Base-by-base conservation (phyloP, 2,113 vertebrate genomes). In the Peromyscus californicus region DNA sequence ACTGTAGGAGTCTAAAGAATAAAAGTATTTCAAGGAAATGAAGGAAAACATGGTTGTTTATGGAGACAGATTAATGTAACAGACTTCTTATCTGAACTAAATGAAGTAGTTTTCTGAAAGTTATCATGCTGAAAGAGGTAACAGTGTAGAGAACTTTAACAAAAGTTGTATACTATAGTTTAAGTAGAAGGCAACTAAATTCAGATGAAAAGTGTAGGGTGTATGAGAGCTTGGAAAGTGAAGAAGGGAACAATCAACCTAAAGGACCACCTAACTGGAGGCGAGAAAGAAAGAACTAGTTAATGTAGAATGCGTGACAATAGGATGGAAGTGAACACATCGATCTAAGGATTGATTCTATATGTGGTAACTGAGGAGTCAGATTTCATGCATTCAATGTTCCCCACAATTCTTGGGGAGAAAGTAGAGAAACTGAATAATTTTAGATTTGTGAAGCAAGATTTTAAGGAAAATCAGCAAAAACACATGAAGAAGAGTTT, bases 1-100 rank as follows among this genome's bases (percentile, higher is more conserved):
- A 89, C 76, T 63, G 11, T 26, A 75, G 39, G n/a, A 36, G 63
- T 24, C 39, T 83, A 70, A 93, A 61, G 75, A 78, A 91, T 51
- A 61, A 90, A 94, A 45, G 17, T 39, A 76, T 82, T 83, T 86
- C 39, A 86, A 86, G n/a, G 19, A 39, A 54, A n/a, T 19, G 8
- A 93, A 94, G 48, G n/a, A 93, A 72, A 91, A 57, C 13, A 88
- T n/a, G 13, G 74, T 21, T 86, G 17, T n/a, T 39, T 92, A 33
- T 19, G 72, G 75, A 59, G 51, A 63, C 63, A 90, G 36, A 59
- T 80, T 57, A 84, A 48, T 9, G 24, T 61, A 39, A 39, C 80
- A 69, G 16, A n/a, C 24, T 84, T 59, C 22, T 83, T 67, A 67
- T 82, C 12, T 69, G 36, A 8, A 85, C 59, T 51, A 94, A 76